Base-by-base conservation (phyloP, 2,113 vertebrate genomes). In the Symphodus melops region DNA sequence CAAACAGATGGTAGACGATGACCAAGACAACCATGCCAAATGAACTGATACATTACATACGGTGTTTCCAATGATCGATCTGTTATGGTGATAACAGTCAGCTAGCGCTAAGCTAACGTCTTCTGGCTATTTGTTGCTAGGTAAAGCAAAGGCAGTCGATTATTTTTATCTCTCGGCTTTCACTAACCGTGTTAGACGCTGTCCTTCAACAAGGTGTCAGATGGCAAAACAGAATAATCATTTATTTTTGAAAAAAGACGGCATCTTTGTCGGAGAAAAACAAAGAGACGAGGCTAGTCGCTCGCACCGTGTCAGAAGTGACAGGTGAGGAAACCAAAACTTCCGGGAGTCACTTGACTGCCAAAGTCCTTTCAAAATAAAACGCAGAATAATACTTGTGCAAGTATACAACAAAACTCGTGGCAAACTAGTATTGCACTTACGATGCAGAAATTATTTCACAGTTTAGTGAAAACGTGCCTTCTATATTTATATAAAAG, bases 281-380 rank as follows among this genome's bases (percentile, higher is more conserved):
- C 77, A 88, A 84, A 87, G 77, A 79, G 66, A 79, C 56, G n/a
- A 74, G 55, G 49, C 52, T 82, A 68, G 33, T 78, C 79, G 59
- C 72, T 75, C 74, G 68, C 77, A 83, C 86, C 25, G 86, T 85
- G 66, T 75, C 83, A 70, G 76, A 80, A 77, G 69, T 89, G 90
- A 92, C 88, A 93, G 90, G 85, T 89, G 88, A 89, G 77, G 76
- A 93, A 91, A 92, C 86, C 89, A 91, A 92, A 91, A 93, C 92
- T 93, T 93, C 92, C 92, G 92, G 91, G 91, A 88, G 82, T 86
- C 85, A 75, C 79, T 77, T 54, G 56, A 68, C 68, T 59, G 74
- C 23, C 17, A 0, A 14, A 21, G 66, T 42, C 61, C 33, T 83
- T 92, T 91, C 92, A 91, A 77, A 91, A 86, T 92, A 93, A 93